phyloP scores from a whole-genome alignment of 2,888 invertebrate species.

The Bedellia somnulentella region DNA sequence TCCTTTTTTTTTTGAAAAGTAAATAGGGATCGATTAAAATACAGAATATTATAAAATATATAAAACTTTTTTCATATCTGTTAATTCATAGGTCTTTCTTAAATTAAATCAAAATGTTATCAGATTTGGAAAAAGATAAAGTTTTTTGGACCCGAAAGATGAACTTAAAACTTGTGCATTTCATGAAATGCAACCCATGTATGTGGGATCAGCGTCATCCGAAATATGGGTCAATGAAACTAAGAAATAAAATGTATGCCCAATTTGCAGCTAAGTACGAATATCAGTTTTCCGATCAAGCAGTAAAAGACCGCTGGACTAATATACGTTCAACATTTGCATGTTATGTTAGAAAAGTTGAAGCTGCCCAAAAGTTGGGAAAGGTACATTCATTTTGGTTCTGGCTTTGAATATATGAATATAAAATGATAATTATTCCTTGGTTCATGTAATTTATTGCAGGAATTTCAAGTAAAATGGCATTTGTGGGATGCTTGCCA shows the following conservation, averaged over 20 bases:
- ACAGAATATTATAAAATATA: too few relatives aligned
- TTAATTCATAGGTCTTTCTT: background rate
- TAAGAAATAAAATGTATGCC: slow-evolving; percentile 34
- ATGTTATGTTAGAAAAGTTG: slow-evolving; percentile 39
- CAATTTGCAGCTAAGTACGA: slow-evolving; percentile 41
- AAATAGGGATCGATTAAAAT: too few relatives aligned
- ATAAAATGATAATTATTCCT: background rate
- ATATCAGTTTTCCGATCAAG: slow-evolving; percentile 38
- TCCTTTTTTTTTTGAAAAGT: too few relatives aligned
- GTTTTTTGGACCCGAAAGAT: slow-evolving; percentile 48
- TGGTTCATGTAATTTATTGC: slow-evolving; percentile 9
- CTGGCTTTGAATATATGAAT: background rate
- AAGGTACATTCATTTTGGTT: slow-evolving; percentile 4
- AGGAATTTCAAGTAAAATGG: slow-evolving; percentile 46
- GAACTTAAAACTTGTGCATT: slow-evolving; percentile 44
- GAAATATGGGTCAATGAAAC: slow-evolving; percentile 34
- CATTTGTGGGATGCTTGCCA: slow-evolving; percentile 45
- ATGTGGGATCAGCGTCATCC: slow-evolving; percentile 49
- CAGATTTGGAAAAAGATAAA: slow-evolving; percentile 45
- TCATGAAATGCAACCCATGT: slow-evolving; percentile 32
- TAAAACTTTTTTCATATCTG: background rate
- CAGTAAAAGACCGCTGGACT: slow-evolving; percentile 50
- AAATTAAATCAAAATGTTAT: slow-evolving; percentile 20
- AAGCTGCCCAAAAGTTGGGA: slow-evolving; percentile 23
- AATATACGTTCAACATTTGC: slow-evolving; percentile 47